Base-by-base conservation (phyloP, 2,113 vertebrate genomes). In the Colinus virginianus region DNA sequence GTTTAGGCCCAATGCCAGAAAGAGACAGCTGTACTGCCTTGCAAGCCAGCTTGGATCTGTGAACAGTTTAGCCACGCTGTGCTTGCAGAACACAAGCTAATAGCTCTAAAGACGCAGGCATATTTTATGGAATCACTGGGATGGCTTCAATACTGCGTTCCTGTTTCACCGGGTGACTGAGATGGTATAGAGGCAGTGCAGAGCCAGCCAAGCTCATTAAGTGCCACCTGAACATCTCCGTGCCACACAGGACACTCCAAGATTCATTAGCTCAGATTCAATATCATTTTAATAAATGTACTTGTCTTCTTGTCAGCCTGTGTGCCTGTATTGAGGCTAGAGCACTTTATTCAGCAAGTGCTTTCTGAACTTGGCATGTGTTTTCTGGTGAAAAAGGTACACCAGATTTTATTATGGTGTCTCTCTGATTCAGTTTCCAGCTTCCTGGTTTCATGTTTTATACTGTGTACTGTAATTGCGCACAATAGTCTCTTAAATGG, bases 11-110 rank as follows among this genome's bases (percentile, higher is more conserved):
- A 21, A 3, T 15, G 78, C 93, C 94, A 93, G 53, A n/a, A 48
- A 82, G 70, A 59, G 38, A 55, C 89, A 95, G 74, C 87, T 92
- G 91, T 87, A 42, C 62, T 78, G 43, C 43, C 48, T 89, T 87
- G 43, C n/a, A 40, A 76, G 84, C 78, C 94, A 95, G 62, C 78
- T 48, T 30, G 58, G 74, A 23, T 51, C 84, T 78, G 62, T 1
- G 38, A 90, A 87, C 48, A 76, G 66, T 76, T 90, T 17, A 90
- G 87, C 74, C 36, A 48, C 30, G 8, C 1, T 64, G 9, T 8
- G 7, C 30, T 74, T 84, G 75, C 58, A 58, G 84, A 84, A 64
- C 40, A 66, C 69, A 71, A 84, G 21, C 70, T 76, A 87, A 87
- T 53, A 82, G 58, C 81, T 67, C 62, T 43, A 4, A 88, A 95